These are phyloP conservation scores for Dryoscopus gambensis DNA, from an alignment of 2,113 vertebrate species.

Conservation along the genomic window DNA sequence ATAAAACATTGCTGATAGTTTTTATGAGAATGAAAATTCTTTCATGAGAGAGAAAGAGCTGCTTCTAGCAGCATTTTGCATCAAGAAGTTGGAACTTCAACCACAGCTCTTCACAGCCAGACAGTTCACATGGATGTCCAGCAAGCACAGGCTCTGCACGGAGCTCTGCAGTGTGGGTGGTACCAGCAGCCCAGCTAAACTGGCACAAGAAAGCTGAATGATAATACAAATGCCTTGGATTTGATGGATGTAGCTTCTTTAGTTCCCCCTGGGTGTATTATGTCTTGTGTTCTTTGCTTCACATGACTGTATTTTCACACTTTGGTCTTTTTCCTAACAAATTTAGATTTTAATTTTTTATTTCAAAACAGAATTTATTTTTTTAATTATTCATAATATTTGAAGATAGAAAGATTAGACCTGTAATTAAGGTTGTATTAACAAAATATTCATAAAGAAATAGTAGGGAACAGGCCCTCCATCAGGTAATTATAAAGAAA, in stretches of 20 bases:
- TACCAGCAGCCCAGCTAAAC: background rate
- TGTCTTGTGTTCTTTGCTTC: background rate
- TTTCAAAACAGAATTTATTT: background rate
- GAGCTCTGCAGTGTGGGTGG: rapidly evolving
- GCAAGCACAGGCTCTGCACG: background rate
- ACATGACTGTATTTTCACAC: background rate
- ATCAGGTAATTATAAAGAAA: background rate
- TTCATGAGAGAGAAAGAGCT: too few relatives aligned
- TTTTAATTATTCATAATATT: background rate
- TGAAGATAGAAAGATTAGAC: background rate
- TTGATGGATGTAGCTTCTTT: background rate
- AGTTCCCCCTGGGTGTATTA: background rate
- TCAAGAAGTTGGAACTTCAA: background rate
- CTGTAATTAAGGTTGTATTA: background rate
- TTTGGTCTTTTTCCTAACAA: background rate
- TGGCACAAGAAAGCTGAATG: background rate
- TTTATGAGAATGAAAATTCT: too few relatives aligned
- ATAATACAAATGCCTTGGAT: background rate
- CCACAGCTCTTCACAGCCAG: background rate
- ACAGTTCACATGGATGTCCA: rapidly evolving
- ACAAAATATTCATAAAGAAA: background rate
- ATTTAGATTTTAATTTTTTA: background rate
- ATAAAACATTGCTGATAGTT: too few relatives aligned
- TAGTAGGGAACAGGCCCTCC: background rate
- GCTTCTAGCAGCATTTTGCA: too few relatives aligned